Evolutionary conservation across 2,113 vertebrate genomes (phyloP), one percentile per base, ranked within the genome.

Genomic region (Andinoacara biseriatus): DNA sequence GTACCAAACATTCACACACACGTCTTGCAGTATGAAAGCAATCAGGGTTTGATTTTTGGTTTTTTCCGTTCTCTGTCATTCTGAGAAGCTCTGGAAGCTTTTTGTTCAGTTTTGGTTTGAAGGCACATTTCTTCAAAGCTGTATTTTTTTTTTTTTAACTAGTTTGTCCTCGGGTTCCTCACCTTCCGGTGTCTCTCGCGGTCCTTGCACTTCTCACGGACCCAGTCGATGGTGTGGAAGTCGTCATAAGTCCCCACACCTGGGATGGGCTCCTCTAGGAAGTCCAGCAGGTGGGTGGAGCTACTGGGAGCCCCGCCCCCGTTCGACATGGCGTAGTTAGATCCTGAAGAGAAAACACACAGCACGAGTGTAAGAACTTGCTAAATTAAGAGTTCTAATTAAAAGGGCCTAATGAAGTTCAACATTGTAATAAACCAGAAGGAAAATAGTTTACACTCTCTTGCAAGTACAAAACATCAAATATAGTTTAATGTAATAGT

Each of bases 151-250:
- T 67, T 26, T 67, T 67, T 4, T 8, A 65, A 22, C 33, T 26
- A 31, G 31, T 59, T 33, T 61, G 43, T 0, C 2, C 0, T 59
- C 1, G 0, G 10, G 5, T 3, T 59, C 59, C 63, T 90, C 96
- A 99, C 98, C 97, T 98, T 96, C 88, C 98, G 96, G 38, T 99
- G 98, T 54, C 98, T 95, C 92, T 99, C 98, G 57, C 98, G 95
- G 93, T 99, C 98, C 92, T 99, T 99, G 95, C 98, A 99, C 81
- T 99, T 99, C 91, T 99, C 98, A 18, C 98, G 95, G 80, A 99
- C 98, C 98, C 98, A 99, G 81, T 99, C 98, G 74, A 99, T 99
- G 88, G 98, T 99, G 93, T 99, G 98, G 95, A 99, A 99, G 94
- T 99, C 98, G 89, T 99, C 98, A 0, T 99, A 99, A 11, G 98